Conservation (phyloP, 2,888 invertebrate genomes). For the Drosophila crucigera region DNA sequence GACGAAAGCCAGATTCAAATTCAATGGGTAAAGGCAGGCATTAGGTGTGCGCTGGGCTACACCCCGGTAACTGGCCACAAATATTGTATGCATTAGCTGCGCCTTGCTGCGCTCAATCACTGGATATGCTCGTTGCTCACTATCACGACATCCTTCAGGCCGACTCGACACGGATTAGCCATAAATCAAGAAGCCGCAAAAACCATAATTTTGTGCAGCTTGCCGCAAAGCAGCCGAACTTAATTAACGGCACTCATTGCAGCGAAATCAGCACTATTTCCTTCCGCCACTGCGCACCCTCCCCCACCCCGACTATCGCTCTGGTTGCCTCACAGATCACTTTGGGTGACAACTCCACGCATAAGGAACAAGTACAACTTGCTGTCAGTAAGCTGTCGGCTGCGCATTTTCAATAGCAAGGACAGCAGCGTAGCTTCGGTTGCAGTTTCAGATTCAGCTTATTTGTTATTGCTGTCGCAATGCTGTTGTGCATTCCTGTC, state of each 20-base stretch:
- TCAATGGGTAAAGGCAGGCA: slow-evolving; percentile 59
- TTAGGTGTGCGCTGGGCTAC: slow-evolving; percentile 51
- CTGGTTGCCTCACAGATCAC: neutral
- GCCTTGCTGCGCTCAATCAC: slow-evolving; percentile 53
- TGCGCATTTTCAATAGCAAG: slow-evolving; percentile 5
- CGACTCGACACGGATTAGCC: neutral
- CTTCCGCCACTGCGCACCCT: neutral
- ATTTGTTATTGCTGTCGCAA: slow-evolving; percentile 3
- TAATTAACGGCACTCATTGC: slow-evolving; percentile 33
- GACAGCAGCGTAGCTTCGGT: neutral
- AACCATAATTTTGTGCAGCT: slow-evolving; percentile 23
- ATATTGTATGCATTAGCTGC: slow-evolving; percentile 60
- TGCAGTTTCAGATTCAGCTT: neutral
- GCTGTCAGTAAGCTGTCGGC: neutral
- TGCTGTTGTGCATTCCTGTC: neutral
- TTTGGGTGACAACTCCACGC: neutral
- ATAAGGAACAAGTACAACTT: neutral
- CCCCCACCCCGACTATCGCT: neutral
- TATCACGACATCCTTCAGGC: neutral
- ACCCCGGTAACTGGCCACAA: slow-evolving; percentile 24
- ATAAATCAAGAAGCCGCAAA: neutral
- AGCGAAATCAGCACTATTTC: neutral
- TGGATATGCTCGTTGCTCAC: slow-evolving; percentile 8
- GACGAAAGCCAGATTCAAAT: slow-evolving; percentile 35
- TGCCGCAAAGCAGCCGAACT: slow-evolving; percentile 23